Conservation (phyloP, 2,797 vertebrate genomes). For the Denticeps clupeoides region DNA sequence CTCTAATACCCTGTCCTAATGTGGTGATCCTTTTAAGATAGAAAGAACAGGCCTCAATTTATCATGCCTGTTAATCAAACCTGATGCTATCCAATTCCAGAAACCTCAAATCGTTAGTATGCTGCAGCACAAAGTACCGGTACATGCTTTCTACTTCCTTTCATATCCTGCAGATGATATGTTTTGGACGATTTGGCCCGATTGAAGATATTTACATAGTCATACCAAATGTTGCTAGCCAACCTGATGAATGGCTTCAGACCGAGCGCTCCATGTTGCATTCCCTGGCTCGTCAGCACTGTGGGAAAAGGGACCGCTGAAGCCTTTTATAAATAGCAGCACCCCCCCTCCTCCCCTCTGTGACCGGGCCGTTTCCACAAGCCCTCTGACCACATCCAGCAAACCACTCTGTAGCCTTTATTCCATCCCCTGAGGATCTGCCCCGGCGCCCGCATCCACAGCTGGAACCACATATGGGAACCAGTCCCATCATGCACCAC, state of each 20-base stretch:
- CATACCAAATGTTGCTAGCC: neutral
- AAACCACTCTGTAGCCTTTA: constrained; percentile 11
- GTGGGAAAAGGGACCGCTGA: constrained; percentile 28
- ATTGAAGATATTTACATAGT: too few relatives aligned
- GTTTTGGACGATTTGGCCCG: too few relatives aligned
- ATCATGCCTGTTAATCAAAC: too few relatives aligned
- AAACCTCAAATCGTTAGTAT: too few relatives aligned
- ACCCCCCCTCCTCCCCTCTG: neutral
- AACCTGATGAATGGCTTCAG: neutral
- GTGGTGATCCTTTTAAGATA: too few relatives aligned
- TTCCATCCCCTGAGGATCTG: neutral
- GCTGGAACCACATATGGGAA: constrained; percentile 4
- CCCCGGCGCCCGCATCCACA: neutral
- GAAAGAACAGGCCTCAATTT: too few relatives aligned
- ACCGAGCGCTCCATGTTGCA: constrained; percentile 10
- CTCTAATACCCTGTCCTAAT: too few relatives aligned
- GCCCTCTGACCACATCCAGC: constrained; percentile 27
- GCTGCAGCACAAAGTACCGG: too few relatives aligned
- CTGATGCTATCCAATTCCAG: too few relatives aligned
- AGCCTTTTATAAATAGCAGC: constrained; percentile 1
- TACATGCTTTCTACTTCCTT: too few relatives aligned
- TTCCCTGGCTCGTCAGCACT: constrained; percentile 13
- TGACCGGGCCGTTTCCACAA: constrained; percentile 18
- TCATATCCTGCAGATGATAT: too few relatives aligned
- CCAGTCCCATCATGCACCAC: neutral